Conservation (phyloP, 2,888 invertebrate species). For the Tetrapedia diversipes region DNA sequence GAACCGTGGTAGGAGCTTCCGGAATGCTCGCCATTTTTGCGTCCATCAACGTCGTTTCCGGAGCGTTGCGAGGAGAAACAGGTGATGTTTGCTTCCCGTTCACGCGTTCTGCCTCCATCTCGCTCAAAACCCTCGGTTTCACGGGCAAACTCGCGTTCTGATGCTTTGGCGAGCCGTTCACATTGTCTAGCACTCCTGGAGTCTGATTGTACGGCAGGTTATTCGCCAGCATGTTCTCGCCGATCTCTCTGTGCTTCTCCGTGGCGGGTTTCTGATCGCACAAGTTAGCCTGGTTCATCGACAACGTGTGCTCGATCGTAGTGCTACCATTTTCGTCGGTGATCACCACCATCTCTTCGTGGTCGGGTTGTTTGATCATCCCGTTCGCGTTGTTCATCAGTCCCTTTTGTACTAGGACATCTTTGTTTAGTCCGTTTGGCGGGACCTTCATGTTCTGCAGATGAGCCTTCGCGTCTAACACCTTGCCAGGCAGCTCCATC, state of each 20-base stretch:
- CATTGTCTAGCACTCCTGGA: slow-evolving; percentile 33
- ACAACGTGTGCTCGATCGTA: slow-evolving; percentile 70
- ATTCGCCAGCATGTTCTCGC: slow-evolving; percentile 41
- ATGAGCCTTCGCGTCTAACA: slow-evolving; percentile 73
- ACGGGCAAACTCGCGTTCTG: slow-evolving; percentile 15
- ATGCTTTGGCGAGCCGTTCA: slow-evolving; percentile 23
- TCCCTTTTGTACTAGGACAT: slow-evolving; percentile 71
- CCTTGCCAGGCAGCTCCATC: slow-evolving; percentile 77
- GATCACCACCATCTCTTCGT: slow-evolving; percentile 49
- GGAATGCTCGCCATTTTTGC: slow-evolving; percentile 23
- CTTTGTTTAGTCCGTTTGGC: slow-evolving; percentile 76
- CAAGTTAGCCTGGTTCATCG: slow-evolving; percentile 76
- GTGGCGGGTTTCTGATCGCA: slow-evolving; percentile 61
- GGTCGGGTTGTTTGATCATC: slow-evolving; percentile 69
- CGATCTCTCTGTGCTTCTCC: slow-evolving; percentile 45
- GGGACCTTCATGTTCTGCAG: slow-evolving; percentile 70
- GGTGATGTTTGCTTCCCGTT: slow-evolving; percentile 29
- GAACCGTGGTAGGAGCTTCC: not conserved
- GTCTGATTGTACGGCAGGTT: slow-evolving; percentile 47
- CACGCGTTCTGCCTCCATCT: slow-evolving; percentile 11
- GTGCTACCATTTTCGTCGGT: slow-evolving; percentile 61
- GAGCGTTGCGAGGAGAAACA: slow-evolving; percentile 17
- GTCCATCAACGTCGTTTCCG: slow-evolving; percentile 25
- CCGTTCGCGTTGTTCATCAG: slow-evolving; percentile 72
- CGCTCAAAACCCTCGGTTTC: slow-evolving; percentile 23